Base-by-base conservation (phyloP, 1,140 invertebrate species). In the Eubasilissa regina region DNA sequence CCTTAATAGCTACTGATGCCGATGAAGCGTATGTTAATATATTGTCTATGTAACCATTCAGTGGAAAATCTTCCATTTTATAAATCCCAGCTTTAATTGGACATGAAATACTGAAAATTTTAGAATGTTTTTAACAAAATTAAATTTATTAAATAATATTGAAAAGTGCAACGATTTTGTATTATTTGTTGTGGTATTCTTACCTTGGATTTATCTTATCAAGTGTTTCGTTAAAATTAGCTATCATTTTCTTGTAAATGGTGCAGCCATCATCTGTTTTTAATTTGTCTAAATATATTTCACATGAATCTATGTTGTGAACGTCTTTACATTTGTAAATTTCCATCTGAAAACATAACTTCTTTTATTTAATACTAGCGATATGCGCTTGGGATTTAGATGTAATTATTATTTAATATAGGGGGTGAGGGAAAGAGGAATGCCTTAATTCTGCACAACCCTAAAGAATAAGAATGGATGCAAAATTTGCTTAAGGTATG, bases 231-330 rank as follows among this genome's bases (percentile, higher is more conserved):
- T 21, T 48, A 35, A 56, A 81, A 35, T 77, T 35, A 43, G 47
- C 51, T 19, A 56, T 55, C 35, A 72, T 48, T 51, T 55, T 6
- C 0, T 25, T 7, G 55, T 76, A 72, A 12, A 81, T 51, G 9
- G 72, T 60, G 25, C 81, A 81, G 15, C 81, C 81, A 44, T 82
- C 75, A 47, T 79, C 68, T 12, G 55, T 58, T 80, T 75, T 79
- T 9, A 82, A 35, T 74, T 77, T 79, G 47, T 82, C 81, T 51
- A 82, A 53, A 58, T 82, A 82, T 64, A 82, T 82, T 66, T 82
- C 81, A 25, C 81, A 82, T 7, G 70, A 77, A 19, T 82, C 75
- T 9, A 77, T 48, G 25, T 77, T 82, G 56, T 77, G 68, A 43
- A 66, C 47, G 48, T 82, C 78, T 12, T 77, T 82, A 43, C 81